Percentiles rank a stretch among this genome's conserved stretches.
These are phyloP conservation scores for Papilio aristodemus DNA, from an alignment of 1,140 invertebrate species.

Conservation along the genomic window DNA sequence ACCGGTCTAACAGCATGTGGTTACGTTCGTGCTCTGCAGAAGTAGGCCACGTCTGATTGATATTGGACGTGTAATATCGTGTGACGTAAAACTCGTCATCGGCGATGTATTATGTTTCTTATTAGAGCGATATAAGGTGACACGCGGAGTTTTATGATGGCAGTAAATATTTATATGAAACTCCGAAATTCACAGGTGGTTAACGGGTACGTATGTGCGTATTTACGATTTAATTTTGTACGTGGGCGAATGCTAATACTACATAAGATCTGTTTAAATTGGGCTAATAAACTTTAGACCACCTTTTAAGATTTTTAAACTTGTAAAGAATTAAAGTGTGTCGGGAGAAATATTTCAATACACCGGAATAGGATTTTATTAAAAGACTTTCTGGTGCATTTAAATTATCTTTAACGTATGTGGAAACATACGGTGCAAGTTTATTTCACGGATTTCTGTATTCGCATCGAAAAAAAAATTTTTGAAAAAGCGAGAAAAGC, in stretches of 20 bases:
- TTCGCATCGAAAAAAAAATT: too few relatives aligned
- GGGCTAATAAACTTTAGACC: too few relatives aligned
- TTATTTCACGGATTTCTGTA: too few relatives aligned
- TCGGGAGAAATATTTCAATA: too few relatives aligned
- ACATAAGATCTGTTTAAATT: background rate
- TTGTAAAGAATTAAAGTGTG: too few relatives aligned
- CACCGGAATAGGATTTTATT: too few relatives aligned
- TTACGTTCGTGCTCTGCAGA: conserved; percentile 1
- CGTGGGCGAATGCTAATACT: background rate
- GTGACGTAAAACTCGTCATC: conserved; percentile 22
- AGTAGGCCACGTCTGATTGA: conserved; percentile 27
- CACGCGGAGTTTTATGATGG: conserved; percentile 1
- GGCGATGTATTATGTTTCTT: conserved; percentile 17
- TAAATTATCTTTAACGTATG: too few relatives aligned
- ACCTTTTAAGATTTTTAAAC: too few relatives aligned
- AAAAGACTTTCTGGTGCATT: too few relatives aligned
- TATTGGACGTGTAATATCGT: conserved; percentile 25
- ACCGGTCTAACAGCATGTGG: conserved; percentile 27
- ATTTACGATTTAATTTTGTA: conserved; percentile 1
- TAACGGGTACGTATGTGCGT: background rate
- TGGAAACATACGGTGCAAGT: too few relatives aligned
- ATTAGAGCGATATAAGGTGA: conserved; percentile 22
- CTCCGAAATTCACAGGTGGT: conserved; percentile 18
- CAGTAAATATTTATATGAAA: conserved; percentile 23
- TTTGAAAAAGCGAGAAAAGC: too few relatives aligned